A percentile compares a stretch with the other conserved stretches of the same genome.
Evolutionary conservation across 2,888 invertebrate genomes (phyloP).

Genomic region (Habrosyne pyritoides): DNA sequence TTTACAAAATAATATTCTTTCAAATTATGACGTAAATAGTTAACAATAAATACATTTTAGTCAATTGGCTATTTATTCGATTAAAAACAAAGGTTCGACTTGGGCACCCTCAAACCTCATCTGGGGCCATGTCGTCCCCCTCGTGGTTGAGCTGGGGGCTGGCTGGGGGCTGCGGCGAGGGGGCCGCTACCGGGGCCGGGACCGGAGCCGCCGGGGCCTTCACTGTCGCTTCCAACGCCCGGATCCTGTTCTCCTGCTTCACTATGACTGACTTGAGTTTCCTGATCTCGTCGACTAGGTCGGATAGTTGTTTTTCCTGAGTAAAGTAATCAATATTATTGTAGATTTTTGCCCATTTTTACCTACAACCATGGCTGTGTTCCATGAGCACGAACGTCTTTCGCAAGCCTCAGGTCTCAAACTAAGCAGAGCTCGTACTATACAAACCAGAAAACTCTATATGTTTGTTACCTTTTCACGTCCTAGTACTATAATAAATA

Average conservation of each 20-base stretch:
- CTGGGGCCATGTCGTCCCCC: conserved; percentile 79
- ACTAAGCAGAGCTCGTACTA: too few species aligned
- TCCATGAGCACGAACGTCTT: too few species aligned
- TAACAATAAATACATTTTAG: too few species aligned
- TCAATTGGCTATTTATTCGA: background rate
- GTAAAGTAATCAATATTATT: too few species aligned
- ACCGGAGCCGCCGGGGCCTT: conserved; percentile 55
- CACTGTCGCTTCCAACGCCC: conserved; percentile 87
- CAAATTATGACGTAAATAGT: too few species aligned
- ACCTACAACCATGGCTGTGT: too few species aligned
- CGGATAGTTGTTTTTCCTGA: conserved; percentile 90
- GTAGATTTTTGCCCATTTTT: too few species aligned
- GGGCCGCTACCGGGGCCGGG: conserved; percentile 46
- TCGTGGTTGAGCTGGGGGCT: conserved; percentile 51
- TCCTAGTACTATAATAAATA: too few species aligned
- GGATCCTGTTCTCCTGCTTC: conserved; percentile 95
- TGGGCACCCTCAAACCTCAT: conserved; percentile 79
- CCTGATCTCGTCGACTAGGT: conserved; percentile 94
- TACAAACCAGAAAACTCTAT: too few species aligned
- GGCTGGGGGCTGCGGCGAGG: conserved; percentile 48
- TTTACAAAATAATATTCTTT: too few species aligned
- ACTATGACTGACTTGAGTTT: conserved; percentile 97
- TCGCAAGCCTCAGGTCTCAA: too few species aligned
- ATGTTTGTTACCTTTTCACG: too few species aligned
- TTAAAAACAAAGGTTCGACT: background rate